phyloP scores from a whole-genome alignment of 1,140 invertebrate species.

The Drosophila navojoa region DNA sequence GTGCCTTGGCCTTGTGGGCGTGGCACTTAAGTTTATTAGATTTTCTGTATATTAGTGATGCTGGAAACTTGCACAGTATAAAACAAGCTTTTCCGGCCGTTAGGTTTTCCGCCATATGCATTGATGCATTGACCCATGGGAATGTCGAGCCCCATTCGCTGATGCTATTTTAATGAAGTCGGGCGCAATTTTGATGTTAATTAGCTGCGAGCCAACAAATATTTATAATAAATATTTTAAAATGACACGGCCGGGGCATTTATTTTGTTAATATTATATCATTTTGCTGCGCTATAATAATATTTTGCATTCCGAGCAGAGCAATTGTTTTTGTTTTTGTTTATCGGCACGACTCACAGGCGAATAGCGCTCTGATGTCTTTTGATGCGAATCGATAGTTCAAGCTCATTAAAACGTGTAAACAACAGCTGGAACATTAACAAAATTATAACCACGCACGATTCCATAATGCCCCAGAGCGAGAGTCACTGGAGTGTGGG shows the following conservation, averaged over 20 bases:
- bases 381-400: conserved; percentile 30
- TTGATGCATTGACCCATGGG: conserved; percentile 31
- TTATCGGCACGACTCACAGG: conserved; percentile 28
- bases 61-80: not conserved
- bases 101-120: conserved; percentile 15
- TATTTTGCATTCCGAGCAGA: conserved; percentile 18
- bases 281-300: conserved; percentile 8
- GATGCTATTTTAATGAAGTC: conserved; percentile 43
- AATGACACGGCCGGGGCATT: conserved; percentile 7
- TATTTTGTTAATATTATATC: conserved; percentile 27
- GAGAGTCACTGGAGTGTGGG: conserved; percentile 1
- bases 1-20: too few relatives aligned
- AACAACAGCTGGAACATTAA: conserved; percentile 30
- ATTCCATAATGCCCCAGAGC: conserved; percentile 11
- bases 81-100: not conserved
- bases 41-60: too few relatives aligned
- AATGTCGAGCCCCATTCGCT: conserved; percentile 33
- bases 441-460: conserved; percentile 3
- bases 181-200: conserved; percentile 34
- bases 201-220: conserved; percentile 30
- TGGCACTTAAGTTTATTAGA: too few relatives aligned
- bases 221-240: conserved; percentile 40
- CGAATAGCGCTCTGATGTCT: conserved; percentile 33
- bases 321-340: conserved; percentile 13
- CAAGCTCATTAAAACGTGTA: conserved; percentile 47